A percentile compares a stretch with the other conserved stretches of the same genome.
These are phyloP conservation scores for Alentia gelatinosa DNA, from an alignment of 2,888 invertebrate genomes.

Conservation along the genomic window DNA sequence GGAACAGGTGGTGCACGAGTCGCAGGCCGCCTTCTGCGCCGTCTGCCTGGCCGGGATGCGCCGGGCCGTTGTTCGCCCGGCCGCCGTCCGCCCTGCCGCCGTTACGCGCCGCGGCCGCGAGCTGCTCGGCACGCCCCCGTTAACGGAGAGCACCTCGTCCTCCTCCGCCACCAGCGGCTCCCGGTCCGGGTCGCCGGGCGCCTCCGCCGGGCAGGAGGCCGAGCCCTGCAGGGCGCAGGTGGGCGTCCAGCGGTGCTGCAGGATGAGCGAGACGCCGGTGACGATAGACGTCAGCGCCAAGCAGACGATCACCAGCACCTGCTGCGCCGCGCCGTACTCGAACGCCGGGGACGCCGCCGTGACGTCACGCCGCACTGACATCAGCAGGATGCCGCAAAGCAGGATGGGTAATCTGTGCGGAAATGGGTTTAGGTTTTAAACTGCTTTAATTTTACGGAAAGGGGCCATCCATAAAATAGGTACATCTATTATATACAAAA, in stretches of 20 bases:
- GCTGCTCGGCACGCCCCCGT: background rate
- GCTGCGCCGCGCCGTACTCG: conserved; percentile 89
- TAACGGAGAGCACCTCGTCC: background rate
- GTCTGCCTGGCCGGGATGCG: background rate
- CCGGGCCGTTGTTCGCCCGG: background rate
- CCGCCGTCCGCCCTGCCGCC: background rate
- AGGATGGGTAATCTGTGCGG: conserved; percentile 83
- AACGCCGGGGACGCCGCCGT: conserved; percentile 87
- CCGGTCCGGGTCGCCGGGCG: background rate
- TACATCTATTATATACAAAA: too few relatives aligned
- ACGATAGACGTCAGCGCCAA: conserved; percentile 83
- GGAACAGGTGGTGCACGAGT: background rate
- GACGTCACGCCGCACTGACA: conserved; percentile 82
- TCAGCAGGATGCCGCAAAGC: conserved; percentile 86
- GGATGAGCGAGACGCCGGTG: conserved; percentile 89
- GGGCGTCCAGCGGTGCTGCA: conserved; percentile 88
- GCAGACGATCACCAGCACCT: conserved; percentile 70
- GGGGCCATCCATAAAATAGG: too few relatives aligned
- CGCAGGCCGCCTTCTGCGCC: background rate
- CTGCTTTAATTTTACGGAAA: too few relatives aligned
- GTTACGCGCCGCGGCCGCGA: background rate
- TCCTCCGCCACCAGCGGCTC: background rate
- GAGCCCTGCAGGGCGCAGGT: conserved; percentile 38
- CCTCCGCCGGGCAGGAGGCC: background rate
- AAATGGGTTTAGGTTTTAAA: too few relatives aligned